Percentiles rank a stretch among this genome's conserved stretches.
phyloP scores from a whole-genome alignment of 2,797 vertebrate species.

The Limnodromus scolopaceus region DNA sequence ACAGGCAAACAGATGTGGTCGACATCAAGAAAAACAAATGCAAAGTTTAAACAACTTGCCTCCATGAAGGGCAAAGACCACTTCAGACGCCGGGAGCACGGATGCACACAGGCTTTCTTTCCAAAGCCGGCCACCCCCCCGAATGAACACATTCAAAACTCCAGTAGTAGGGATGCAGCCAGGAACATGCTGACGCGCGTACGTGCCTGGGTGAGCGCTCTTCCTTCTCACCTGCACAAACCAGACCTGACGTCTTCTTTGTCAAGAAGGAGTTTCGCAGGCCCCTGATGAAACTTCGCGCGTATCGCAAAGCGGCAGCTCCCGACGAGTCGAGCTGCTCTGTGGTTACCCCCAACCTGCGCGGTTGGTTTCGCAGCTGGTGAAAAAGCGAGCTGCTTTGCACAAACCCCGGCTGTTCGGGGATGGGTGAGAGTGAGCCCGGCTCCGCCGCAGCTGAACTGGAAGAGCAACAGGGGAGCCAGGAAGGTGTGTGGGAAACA shows the following conservation, averaged over 20 bases:
- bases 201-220: fast-evolving
- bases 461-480: not conserved
- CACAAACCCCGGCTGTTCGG: not conserved
- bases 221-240: not conserved
- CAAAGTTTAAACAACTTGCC: not conserved
- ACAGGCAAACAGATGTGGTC: not conserved
- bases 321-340: not conserved
- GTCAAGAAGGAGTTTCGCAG: not conserved
- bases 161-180: fast-evolving
- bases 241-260: not conserved
- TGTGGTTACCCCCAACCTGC: not conserved
- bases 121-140: fast-evolving
- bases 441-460: not conserved
- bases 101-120: not conserved
- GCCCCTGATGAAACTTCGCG: not conserved
- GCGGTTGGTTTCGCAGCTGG: not conserved
- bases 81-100: not conserved
- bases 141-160: not conserved
- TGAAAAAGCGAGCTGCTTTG: not conserved
- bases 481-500: not conserved
- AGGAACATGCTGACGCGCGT: fast-evolving
- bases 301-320: not conserved
- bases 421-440: not conserved
- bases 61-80: not conserved
- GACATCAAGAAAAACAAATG: not conserved